Base-by-base conservation (phyloP, 1,140 invertebrate species). In the Plodia interpunctella region DNA sequence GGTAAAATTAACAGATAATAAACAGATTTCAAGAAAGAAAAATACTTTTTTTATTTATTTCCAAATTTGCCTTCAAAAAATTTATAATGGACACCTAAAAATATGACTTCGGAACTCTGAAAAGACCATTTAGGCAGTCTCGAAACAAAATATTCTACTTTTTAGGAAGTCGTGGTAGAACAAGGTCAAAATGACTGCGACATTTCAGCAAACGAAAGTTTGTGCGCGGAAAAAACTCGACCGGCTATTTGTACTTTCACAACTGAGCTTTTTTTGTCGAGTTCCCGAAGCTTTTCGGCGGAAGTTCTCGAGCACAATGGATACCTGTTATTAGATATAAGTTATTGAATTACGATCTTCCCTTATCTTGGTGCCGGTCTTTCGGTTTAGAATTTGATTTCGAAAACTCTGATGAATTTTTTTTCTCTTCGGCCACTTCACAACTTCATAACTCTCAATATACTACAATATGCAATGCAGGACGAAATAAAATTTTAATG, bases 231-330 rank as follows among this genome's bases (percentile, higher is more conserved):
- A 44, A 44, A 44, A 44, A 10, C 38, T 44, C 38, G 13, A 44
- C 38, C 38, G 38, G 38, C 38, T n/a, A 44, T 44, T 44, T 44
- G 38, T 44, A 44, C 38, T 44, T 44, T 44, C 38, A n/a, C 13
- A 44, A 44, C 38, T 17, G 38, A 44, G 38, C 38, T 44, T 44
- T 44, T 35, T 44, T 44, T 44, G 38, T 15, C 38, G 13, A 44
- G 5, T n/a, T 44, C 38, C 38, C 38, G 38, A 44, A 44, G 38
- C 38, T 44, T 44, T 44, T 44, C 38, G 15, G 2, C 38, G 38
- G 38, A 44, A 44, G 38, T 44, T 44, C 15, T 15, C 38, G 13
- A n/a, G 38, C 13, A 44, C 38, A 44, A 44, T 15, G 15, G 38
- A 44, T 44, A 44, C 38, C 38, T 15, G n/a, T 44, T 44, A 44